phyloP scores from a whole-genome alignment of 2,797 vertebrate genomes.

The Hydrocynus forskahlii region DNA sequence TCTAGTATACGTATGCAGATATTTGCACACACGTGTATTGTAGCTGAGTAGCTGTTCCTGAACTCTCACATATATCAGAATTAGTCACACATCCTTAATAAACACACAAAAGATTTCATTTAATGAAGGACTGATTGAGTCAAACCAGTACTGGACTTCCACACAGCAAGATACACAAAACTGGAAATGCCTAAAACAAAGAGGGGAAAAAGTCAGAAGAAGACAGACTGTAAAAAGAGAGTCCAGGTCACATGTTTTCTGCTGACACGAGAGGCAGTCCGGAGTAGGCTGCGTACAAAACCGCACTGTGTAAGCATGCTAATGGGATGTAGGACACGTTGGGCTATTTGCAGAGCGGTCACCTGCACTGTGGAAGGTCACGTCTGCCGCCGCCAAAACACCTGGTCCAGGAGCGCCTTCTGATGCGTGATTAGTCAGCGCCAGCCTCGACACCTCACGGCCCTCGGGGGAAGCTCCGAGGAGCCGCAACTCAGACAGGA shows the following conservation, averaged over 20 bases:
- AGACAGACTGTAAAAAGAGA: slow-evolving; percentile 16
- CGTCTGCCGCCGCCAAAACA: slow-evolving; percentile 30
- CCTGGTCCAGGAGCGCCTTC: slow-evolving; percentile 26
- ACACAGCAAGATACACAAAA: not conserved
- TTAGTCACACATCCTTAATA: no score
- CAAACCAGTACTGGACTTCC: no score
- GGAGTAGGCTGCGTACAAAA: slow-evolving; percentile 4
- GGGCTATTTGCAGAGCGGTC: slow-evolving; percentile 49
- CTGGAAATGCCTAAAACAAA: not conserved
- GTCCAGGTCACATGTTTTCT: not conserved
- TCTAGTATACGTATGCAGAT: no score
- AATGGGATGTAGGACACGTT: slow-evolving; percentile 46
- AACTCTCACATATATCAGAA: no score
- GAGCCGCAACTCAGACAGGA: not conserved
- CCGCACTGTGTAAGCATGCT: slow-evolving; percentile 39
- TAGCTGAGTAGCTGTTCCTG: no score
- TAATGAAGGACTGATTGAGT: no score
- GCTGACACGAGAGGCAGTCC: slow-evolving; percentile 29
- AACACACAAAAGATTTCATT: no score
- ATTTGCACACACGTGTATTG: no score
- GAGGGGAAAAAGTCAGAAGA: no score
- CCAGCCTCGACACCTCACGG: not conserved
- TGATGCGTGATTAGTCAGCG: slow-evolving; percentile 28
- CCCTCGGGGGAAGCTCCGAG: not conserved
- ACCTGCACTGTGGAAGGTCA: slow-evolving; percentile 24